Evolutionary conservation across 2,797 vertebrate species (phyloP).

Genomic region (Microtus agrestis): DNA sequence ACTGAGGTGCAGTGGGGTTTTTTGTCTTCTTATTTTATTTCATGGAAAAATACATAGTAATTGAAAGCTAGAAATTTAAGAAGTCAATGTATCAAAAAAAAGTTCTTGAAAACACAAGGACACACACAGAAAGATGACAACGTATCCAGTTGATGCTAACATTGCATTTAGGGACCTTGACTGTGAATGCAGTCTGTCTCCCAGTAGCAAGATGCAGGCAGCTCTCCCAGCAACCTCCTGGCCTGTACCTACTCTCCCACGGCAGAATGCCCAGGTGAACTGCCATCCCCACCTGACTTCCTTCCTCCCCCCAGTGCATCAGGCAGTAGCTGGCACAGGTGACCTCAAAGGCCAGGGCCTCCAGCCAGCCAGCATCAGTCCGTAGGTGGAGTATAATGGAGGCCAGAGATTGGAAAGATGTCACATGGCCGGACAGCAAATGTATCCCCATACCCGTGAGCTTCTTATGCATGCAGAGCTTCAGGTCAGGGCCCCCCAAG

Average conservation of each 20-base stretch:
- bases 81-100: background rate
- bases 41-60: background rate
- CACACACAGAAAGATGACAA: background rate
- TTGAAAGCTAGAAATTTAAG: background rate
- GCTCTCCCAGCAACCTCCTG: background rate
- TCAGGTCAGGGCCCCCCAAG: background rate
- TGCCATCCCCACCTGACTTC: background rate
- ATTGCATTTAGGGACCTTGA: background rate
- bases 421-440: background rate
- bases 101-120: slow-evolving; percentile 24
- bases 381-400: background rate
- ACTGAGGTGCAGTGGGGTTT: background rate
- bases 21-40: slow-evolving; percentile 26
- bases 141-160: background rate
- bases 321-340: background rate
- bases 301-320: background rate
- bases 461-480: no score
- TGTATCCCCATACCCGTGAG: background rate
- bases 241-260: rapidly evolving
- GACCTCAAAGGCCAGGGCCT: background rate
- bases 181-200: background rate
- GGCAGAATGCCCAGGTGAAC: background rate
- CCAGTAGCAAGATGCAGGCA: background rate
- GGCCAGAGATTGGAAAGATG: background rate
- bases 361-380: background rate